Percentiles rank a stretch among this genome's conserved stretches.
Evolutionary conservation across 2,888 invertebrate species (phyloP).

Genomic region (Idaea dimidiata): DNA sequence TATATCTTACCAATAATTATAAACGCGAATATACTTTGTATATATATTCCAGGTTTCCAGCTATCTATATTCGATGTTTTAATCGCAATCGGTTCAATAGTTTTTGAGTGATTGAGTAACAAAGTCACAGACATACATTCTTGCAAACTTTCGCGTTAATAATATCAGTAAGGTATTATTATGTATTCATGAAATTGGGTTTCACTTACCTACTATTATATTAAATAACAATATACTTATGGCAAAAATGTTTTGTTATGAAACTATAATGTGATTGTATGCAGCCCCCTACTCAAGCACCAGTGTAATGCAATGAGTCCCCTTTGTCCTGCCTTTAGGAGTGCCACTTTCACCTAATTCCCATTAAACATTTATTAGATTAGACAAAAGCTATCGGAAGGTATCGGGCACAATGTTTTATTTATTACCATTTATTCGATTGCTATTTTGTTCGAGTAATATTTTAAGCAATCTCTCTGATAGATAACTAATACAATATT

Average conservation of each 20-base stretch:
- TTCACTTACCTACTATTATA: slow-evolving; percentile 50
- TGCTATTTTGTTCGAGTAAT: slow-evolving; percentile 56
- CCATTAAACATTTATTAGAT: slow-evolving; percentile 80
- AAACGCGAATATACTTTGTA: too few species aligned
- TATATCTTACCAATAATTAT: too few species aligned
- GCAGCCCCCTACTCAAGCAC: slow-evolving; percentile 48
- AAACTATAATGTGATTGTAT: slow-evolving; percentile 29
- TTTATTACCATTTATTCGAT: slow-evolving; percentile 73
- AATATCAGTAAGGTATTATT: slow-evolving; percentile 37
- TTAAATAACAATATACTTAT: neutral
- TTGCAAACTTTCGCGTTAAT: too few species aligned
- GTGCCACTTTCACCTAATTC: slow-evolving; percentile 65
- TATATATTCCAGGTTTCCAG: too few species aligned
- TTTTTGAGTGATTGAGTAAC: too few species aligned
- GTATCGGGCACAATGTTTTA: slow-evolving; percentile 70
- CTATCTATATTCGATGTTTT: too few species aligned
- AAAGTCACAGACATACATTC: too few species aligned
- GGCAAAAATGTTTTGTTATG: neutral
- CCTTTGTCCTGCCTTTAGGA: slow-evolving; percentile 8
- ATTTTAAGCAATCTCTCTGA: slow-evolving; percentile 37
- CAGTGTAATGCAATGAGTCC: slow-evolving; percentile 62
- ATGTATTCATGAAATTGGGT: slow-evolving; percentile 58
- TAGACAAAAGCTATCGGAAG: slow-evolving; percentile 71
- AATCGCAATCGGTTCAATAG: too few species aligned
- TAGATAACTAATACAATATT: slow-evolving; percentile 41